These are phyloP conservation scores for Typhlichthys subterraneus DNA, from an alignment of 2,797 vertebrate genomes.

Conservation along the genomic window DNA sequence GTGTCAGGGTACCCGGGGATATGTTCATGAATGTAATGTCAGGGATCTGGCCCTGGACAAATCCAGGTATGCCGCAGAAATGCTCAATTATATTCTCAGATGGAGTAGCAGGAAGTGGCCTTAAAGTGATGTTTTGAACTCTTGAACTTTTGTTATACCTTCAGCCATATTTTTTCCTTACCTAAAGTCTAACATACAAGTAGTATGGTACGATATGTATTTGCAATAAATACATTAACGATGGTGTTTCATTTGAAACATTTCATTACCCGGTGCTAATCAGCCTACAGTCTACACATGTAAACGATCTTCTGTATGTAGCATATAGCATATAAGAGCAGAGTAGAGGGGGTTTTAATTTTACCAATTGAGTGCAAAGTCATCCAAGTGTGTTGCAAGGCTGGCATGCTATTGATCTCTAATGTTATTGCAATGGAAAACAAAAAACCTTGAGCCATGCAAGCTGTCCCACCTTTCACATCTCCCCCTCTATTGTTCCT, in stretches of 20 bases:
- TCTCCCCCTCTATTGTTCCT: constrained; percentile 57
- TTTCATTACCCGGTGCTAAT: no score
- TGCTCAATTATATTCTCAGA: constrained; percentile 2
- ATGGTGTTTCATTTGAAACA: no score
- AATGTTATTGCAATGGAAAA: constrained; percentile 65
- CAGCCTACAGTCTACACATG: no score
- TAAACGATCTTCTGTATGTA: not conserved
- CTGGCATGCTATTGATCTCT: constrained; percentile 55
- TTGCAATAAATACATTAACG: not conserved
- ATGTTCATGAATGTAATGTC: constrained; percentile 31
- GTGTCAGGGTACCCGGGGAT: constrained; percentile 31
- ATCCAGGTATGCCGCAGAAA: not conserved
- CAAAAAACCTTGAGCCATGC: constrained; percentile 69
- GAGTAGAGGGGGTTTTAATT: not conserved
- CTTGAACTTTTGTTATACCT: no score
- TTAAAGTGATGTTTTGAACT: no score
- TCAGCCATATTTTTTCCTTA: no score
- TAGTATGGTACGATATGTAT: no score
- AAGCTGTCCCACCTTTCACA: constrained; percentile 56
- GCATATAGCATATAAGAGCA: not conserved
- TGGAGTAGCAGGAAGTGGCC: not conserved
- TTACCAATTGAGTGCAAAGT: constrained; percentile 10
- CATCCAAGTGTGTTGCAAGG: constrained; percentile 16
- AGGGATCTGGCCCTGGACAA: constrained; percentile 16
- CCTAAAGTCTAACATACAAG: no score